phyloP scores from a whole-genome alignment of 1,140 invertebrate species.

The Meloidogyne chitwoodi region DNA sequence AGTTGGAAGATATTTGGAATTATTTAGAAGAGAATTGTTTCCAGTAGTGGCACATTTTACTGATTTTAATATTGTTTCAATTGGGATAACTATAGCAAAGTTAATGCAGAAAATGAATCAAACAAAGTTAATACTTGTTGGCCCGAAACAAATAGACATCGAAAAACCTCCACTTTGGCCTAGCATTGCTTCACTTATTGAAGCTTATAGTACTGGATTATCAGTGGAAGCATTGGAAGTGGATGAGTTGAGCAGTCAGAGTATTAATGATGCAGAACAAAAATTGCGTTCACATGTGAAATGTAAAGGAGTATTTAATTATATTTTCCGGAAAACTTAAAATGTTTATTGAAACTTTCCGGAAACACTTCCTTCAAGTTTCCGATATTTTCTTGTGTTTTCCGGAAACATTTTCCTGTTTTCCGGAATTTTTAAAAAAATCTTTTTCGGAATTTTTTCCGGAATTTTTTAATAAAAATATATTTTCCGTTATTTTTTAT shows the following conservation, averaged over 20 bases:
- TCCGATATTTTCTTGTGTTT: too few relatives aligned
- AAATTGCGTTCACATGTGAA: constrained; percentile 18
- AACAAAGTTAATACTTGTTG: constrained; percentile 23
- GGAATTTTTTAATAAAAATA: too few relatives aligned
- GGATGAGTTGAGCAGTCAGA: background rate
- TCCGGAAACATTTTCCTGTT: too few relatives aligned
- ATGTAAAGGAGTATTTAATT: constrained; percentile 4
- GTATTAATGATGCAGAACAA: constrained; percentile 5
- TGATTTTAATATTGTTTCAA: constrained; percentile 26
- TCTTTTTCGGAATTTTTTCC: too few relatives aligned
- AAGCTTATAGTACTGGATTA: background rate
- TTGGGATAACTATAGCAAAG: constrained; percentile 24
- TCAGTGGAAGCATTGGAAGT: constrained; percentile 8
- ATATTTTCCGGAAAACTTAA: background rate
- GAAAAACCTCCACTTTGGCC: constrained; percentile 14
- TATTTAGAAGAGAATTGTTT: constrained; percentile 32
- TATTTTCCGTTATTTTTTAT: too few relatives aligned
- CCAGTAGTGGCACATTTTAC: constrained; percentile 39
- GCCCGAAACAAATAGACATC: constrained; percentile 7
- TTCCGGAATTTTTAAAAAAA: too few relatives aligned
- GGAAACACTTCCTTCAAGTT: too few relatives aligned
- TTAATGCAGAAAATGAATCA: constrained; percentile 28
- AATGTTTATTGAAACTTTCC: too few relatives aligned
- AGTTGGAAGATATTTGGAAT: constrained; percentile 12
- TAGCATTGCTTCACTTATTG: background rate